Conservation (phyloP, 1,140 invertebrate genomes). For the Sycobia sp. region DNA sequence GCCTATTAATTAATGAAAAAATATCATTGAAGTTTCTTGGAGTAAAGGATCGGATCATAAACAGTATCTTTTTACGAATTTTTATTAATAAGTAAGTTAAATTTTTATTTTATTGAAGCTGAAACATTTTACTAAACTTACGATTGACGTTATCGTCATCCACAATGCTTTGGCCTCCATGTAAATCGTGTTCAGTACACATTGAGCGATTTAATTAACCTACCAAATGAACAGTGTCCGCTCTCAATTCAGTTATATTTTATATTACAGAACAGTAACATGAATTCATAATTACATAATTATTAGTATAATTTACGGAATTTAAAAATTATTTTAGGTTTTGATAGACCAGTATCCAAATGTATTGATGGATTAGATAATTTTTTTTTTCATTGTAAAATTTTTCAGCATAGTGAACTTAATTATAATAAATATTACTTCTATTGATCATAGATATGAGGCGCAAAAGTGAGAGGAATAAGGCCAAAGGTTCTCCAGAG, state of each 20-base stretch:
- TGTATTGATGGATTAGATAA: too few species aligned
- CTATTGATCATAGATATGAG: constrained; percentile 51
- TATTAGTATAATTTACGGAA: too few species aligned
- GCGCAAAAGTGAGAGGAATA: constrained; percentile 60
- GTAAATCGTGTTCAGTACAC: constrained; percentile 22
- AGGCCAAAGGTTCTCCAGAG: constrained; percentile 57
- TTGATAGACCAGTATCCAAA: too few species aligned
- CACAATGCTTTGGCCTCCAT: constrained; percentile 17
- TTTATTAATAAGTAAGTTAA: constrained; percentile 10
- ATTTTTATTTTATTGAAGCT: too few species aligned
- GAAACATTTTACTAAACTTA: neutral
- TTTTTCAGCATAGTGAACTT: too few species aligned
- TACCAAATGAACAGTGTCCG: constrained; percentile 7
- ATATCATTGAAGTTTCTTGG: constrained; percentile 3
- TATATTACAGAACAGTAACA: too few species aligned
- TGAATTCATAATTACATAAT: too few species aligned
- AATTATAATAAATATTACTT: too few species aligned
- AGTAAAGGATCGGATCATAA: neutral
- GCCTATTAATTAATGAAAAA: constrained; percentile 16
- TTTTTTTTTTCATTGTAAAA: too few species aligned
- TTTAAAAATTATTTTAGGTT: too few species aligned
- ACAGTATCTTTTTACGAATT: neutral
- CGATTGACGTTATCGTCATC: constrained; percentile 2
- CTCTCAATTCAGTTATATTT: too few species aligned
- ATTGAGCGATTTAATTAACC: constrained; percentile 25